These are phyloP conservation scores for Autographa pulchrina DNA, from an alignment of 2,888 invertebrate genomes.

Conservation along the genomic window DNA sequence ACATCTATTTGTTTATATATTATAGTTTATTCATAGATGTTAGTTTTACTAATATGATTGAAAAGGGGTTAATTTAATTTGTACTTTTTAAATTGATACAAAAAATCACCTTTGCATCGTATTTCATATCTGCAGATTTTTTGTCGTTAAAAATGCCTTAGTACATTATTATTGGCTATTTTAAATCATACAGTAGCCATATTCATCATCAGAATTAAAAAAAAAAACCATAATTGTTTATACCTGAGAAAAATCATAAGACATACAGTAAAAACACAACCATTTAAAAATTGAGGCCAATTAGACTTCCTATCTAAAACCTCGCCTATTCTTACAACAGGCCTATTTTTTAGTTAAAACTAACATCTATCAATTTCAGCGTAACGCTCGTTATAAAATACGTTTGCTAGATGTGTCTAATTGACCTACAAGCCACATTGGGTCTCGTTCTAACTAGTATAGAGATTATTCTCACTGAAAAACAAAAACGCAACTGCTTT, in stretches of 20 bases:
- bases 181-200: no score
- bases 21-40: constrained; percentile 42
- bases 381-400: constrained; percentile 49
- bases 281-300: no score
- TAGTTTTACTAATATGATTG: neutral
- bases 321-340: neutral
- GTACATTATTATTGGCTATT: no score
- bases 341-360: neutral
- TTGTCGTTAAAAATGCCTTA: no score
- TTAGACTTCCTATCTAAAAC: no score
- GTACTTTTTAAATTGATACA: neutral
- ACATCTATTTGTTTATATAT: constrained; percentile 61
- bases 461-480: neutral
- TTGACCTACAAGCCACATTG: constrained; percentile 86
- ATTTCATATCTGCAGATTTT: no score
- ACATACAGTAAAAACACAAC: no score
- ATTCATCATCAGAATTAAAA: no score
- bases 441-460: constrained; percentile 54
- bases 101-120: neutral
- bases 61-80: neutral
- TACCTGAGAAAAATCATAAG: no score
- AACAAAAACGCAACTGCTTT: no score
- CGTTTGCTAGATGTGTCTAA: constrained; percentile 68
- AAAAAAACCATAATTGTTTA: no score
- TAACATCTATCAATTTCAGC: constrained; percentile 9